Conservation (phyloP, 1,140 invertebrate species). For the Lanistes nyassanus region DNA sequence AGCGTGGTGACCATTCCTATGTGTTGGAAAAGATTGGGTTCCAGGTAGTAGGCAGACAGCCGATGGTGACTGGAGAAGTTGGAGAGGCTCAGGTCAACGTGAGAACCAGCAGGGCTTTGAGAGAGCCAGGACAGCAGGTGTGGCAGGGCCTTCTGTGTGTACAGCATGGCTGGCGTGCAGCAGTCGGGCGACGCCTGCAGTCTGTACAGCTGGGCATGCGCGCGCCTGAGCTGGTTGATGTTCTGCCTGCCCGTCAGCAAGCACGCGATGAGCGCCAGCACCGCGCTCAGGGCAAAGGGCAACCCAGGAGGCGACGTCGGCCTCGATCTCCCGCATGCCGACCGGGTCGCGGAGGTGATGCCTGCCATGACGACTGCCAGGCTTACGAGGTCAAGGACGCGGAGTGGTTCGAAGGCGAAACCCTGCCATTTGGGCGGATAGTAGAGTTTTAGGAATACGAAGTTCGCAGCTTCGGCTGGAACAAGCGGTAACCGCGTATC, state of each 20-base stretch:
- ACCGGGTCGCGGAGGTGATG: background rate
- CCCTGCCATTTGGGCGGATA: conserved; percentile 41
- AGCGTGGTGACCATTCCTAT: conserved; percentile 58
- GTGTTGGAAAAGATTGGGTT: conserved; percentile 43
- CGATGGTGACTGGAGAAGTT: conserved; percentile 26
- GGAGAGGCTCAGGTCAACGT: conserved; percentile 38
- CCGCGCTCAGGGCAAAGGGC: conserved; percentile 24
- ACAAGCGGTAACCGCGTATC: background rate
- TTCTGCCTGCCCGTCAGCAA: conserved; percentile 35
- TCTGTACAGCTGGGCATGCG: conserved; percentile 31
- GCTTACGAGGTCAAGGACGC: conserved; percentile 34
- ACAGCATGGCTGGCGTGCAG: conserved; percentile 43
- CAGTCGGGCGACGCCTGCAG: conserved; percentile 32
- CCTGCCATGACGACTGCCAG: conserved; percentile 28
- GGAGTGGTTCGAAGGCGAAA: conserved; percentile 31
- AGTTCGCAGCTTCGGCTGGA: background rate
- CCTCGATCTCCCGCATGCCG: background rate
- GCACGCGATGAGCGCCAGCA: conserved; percentile 19
- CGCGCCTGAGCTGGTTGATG: conserved; percentile 34
- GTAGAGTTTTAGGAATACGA: conserved; percentile 40
- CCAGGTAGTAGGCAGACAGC: conserved; percentile 37
- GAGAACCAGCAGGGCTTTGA: background rate
- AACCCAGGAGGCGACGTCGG: background rate
- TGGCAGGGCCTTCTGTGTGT: conserved; percentile 26
- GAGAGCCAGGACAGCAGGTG: conserved; percentile 28